phyloP scores from a whole-genome alignment of 2,888 invertebrate genomes.

The Torymus aiolomorphi region DNA sequence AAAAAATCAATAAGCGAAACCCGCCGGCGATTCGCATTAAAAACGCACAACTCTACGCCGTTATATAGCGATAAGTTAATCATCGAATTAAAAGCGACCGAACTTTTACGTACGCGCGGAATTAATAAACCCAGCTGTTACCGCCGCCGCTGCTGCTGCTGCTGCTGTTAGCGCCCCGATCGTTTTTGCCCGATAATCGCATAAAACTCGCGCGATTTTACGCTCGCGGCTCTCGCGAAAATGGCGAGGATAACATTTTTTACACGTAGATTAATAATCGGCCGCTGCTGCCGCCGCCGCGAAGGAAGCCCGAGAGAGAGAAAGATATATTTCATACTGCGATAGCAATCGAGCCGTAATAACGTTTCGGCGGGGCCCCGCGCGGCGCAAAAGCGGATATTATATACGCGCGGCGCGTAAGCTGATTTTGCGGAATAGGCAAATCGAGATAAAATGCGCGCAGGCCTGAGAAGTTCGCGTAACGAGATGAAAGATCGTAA shows the following conservation, averaged over 20 bases:
- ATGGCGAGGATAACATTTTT: constrained; percentile 2
- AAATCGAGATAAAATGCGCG: constrained; percentile 18
- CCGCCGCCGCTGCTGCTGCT: too few relatives aligned
- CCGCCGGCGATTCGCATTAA: too few relatives aligned
- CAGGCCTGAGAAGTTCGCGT: too few relatives aligned
- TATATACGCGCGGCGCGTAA: not conserved
- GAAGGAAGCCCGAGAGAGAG: not conserved
- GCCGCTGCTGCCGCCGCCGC: not conserved
- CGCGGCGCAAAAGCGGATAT: constrained; percentile 30
- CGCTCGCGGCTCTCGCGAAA: constrained; percentile 5
- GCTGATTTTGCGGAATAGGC: constrained; percentile 32
- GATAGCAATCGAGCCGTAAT: constrained; percentile 40
- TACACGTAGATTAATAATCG: constrained; percentile 22
- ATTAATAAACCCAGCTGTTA: constrained; percentile 15
- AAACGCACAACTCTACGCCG: too few relatives aligned
- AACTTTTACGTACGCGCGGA: constrained; percentile 9
- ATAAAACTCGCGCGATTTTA: constrained; percentile 32
- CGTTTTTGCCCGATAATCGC: constrained; percentile 29
- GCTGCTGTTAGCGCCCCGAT: not conserved
- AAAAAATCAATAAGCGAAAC: too few relatives aligned
- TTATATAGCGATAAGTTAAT: constrained; percentile 4
- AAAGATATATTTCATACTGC: constrained; percentile 35
- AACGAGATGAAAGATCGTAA: not conserved
- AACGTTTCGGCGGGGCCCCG: not conserved
- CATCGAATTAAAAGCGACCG: constrained; percentile 24